Base-by-base conservation (phyloP, 2,113 vertebrate species). In the Rhineura floridana region DNA sequence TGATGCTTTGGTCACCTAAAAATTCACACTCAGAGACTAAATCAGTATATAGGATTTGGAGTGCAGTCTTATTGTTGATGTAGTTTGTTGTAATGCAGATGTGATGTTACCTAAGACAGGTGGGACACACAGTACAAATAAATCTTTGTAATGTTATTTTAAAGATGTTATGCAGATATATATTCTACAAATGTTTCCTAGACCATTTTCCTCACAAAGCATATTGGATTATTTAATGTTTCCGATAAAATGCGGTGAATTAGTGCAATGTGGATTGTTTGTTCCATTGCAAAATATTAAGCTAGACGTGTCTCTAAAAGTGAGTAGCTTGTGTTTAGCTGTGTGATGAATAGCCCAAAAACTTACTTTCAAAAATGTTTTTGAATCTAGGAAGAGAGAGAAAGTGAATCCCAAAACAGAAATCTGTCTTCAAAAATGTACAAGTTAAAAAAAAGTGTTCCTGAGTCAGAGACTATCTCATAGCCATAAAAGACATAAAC, bases 391-490 rank as follows among this genome's bases (percentile, higher is more conserved):
- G 81, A 8, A 36, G 78, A 73, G 23, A 77, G 19, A 4, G 1
- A 39, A 1, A 15, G 28, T 50, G 28, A 85, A 90, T 87, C 79
- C 55, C 42, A 81, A 86, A 88, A 75, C 25, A 46, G 72, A 88
- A 84, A 94, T 81, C 88, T 88, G 39, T 69, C 84, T 78, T 84
- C 91, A 85, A 75, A 91, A 94, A 91, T 36, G 46, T 87, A 79
- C 76, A 63, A 90, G 72, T 30, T 2, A 12, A 75, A 42, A 10
- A 88, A 93, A 93, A 77, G 86, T 69, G 81, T 91, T 94, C 92
- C 46, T 94, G 91, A 92, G 88, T 88, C 91, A 90, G 87, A 91
- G 52, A 88, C 86, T 92, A 82, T 93, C 90, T 95, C 88, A 76
- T 0, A 90, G 91, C 87, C 90, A 93, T 91, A 93, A 94, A 96